Conservation (phyloP, 2,113 vertebrate species). For the Empidonax alnorum region DNA sequence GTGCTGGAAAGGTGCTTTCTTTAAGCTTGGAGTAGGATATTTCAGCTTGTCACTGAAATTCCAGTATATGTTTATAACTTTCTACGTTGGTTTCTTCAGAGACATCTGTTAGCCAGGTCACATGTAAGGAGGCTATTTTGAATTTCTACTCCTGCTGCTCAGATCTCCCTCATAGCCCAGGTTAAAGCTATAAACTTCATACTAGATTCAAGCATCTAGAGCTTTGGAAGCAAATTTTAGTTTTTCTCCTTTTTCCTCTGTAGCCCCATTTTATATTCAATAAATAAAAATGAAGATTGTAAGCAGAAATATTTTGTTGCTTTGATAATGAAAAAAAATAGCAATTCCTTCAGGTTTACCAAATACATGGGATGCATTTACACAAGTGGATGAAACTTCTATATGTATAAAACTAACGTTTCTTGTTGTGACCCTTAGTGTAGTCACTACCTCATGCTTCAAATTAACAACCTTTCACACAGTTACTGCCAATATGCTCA, state of each 20-base stretch:
- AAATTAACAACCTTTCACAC: neutral
- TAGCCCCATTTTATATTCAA: neutral
- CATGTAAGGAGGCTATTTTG: neutral
- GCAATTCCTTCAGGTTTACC: neutral
- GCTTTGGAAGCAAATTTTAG: neutral
- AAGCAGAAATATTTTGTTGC: neutral
- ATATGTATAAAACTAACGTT: neutral
- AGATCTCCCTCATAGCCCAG: neutral
- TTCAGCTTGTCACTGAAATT: neutral
- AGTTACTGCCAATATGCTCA: neutral
- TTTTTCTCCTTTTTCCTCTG: neutral
- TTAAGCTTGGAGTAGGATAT: neutral
- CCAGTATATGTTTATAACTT: accelerated
- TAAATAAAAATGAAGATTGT: neutral
- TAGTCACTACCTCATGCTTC: neutral
- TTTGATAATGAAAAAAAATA: neutral
- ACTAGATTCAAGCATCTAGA: neutral
- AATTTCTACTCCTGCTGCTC: neutral
- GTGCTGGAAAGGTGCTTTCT: neutral
- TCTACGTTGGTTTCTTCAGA: neutral
- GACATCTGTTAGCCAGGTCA: neutral
- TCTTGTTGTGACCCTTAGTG: neutral
- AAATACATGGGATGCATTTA: neutral
- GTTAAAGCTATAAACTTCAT: neutral
- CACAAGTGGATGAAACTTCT: neutral